Percentiles rank a stretch among this genome's conserved stretches.
phyloP scores from a whole-genome alignment of 1,140 invertebrate species.

The Zaprionus tsacasi region DNA sequence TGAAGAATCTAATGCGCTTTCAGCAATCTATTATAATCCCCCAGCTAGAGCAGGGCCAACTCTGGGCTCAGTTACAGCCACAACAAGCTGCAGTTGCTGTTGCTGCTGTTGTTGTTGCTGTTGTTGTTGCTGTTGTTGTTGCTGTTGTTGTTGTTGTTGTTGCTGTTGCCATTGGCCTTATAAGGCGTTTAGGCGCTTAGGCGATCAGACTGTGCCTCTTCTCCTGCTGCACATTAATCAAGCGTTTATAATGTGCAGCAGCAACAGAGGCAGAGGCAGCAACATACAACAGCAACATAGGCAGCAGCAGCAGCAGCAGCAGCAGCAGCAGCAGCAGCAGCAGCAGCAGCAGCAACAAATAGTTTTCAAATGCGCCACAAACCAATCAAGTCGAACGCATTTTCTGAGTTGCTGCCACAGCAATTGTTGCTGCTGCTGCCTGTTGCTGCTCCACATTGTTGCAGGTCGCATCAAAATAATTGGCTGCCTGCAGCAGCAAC shows the following conservation, averaged over 20 bases:
- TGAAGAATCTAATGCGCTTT: background rate
- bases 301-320: constrained; percentile 31
- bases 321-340: constrained; percentile 13
- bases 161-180: constrained; percentile 26
- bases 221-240: constrained; percentile 43
- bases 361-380: constrained; percentile 71
- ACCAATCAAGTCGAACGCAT: constrained; percentile 78
- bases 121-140: constrained; percentile 7
- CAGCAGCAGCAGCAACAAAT: constrained; percentile 65
- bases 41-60: background rate
- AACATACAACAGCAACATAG: constrained; percentile 3
- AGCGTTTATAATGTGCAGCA: constrained; percentile 43
- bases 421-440: constrained; percentile 24
- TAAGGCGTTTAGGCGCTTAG: constrained; percentile 18
- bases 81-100: constrained; percentile 11
- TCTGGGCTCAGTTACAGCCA: background rate
- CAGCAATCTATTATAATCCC: background rate
- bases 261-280: no score
- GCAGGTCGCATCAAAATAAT: constrained; percentile 68
- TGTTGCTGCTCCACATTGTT: constrained; percentile 73
- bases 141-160: constrained; percentile 14
- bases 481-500: constrained; percentile 61
- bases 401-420: constrained; percentile 36
- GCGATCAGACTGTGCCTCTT: background rate
- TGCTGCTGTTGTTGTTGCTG: constrained; percentile 14